phyloP scores from a whole-genome alignment of 2,888 invertebrate species.

The Micoletzkya japonica region DNA sequence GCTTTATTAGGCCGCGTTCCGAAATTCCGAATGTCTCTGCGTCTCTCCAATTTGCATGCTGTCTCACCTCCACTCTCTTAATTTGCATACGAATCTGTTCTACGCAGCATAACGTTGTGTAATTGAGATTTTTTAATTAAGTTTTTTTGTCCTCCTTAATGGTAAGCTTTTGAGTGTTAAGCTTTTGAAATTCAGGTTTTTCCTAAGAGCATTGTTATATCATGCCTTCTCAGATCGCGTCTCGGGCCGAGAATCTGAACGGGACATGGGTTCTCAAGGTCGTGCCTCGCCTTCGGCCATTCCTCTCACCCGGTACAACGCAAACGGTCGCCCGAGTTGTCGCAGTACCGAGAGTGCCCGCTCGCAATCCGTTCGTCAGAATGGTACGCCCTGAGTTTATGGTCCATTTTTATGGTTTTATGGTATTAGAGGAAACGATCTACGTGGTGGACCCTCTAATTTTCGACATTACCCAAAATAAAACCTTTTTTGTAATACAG shows the following conservation, averaged over 20 bases:
- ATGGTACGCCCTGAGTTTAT: conserved; percentile 12
- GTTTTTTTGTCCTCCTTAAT: background rate
- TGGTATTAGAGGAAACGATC: too few species aligned
- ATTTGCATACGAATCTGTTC: background rate
- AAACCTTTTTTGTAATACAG: too few species aligned
- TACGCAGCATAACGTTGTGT: background rate
- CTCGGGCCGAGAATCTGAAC: conserved; percentile 32
- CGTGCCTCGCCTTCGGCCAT: conserved; percentile 8
- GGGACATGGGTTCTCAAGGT: conserved; percentile 30
- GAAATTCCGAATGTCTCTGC: background rate
- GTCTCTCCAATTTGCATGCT: background rate
- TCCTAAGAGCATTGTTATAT: too few species aligned
- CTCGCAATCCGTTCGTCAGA: conserved; percentile 17
- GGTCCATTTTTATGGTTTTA: background rate
- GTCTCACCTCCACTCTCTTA: background rate
- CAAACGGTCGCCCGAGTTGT: conserved; percentile 1
- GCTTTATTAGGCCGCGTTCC: background rate
- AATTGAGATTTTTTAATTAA: background rate
- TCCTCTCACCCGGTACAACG: background rate
- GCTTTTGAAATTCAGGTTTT: background rate
- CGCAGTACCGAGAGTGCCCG: background rate
- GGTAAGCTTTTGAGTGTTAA: background rate
- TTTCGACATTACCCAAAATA: too few species aligned
- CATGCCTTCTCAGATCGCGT: conserved; percentile 13
- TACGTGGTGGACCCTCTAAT: too few species aligned